phyloP scores from a whole-genome alignment of 2,888 invertebrate species.

The Ormyrus thymus region DNA sequence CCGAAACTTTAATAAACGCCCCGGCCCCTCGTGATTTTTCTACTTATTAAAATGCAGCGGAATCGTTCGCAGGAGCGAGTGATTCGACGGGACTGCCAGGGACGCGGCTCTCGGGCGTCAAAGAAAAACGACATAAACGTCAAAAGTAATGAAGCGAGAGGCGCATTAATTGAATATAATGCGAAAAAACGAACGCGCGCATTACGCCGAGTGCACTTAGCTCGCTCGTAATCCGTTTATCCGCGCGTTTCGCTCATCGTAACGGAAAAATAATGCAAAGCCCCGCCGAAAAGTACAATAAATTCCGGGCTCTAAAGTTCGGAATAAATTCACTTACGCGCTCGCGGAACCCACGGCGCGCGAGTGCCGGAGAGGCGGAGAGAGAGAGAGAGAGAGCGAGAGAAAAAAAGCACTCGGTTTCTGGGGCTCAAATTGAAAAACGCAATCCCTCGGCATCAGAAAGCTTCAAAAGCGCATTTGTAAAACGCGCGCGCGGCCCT shows the following conservation, averaged over 20 bases:
- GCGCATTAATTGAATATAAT: too few relatives aligned
- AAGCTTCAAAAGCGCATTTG: conserved; percentile 40
- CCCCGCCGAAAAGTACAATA: too few relatives aligned
- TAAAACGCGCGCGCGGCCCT: not conserved
- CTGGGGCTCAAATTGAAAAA: conserved; percentile 33
- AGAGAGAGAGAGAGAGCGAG: not conserved
- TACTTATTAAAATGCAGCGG: too few relatives aligned
- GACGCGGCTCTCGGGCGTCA: not conserved
- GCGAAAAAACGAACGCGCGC: too few relatives aligned
- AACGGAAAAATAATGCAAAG: too few relatives aligned
- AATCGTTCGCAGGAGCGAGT: too few relatives aligned
- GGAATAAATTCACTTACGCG: not conserved
- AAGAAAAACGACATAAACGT: too few relatives aligned
- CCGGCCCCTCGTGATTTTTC: not conserved
- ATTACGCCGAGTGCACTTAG: too few relatives aligned
- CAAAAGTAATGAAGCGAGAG: too few relatives aligned
- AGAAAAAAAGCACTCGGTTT: not conserved
- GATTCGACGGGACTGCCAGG: not conserved
- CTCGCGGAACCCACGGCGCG: not conserved
- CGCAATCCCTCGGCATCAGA: conserved; percentile 24
- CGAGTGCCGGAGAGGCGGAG: not conserved
- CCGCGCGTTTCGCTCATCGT: too few relatives aligned
- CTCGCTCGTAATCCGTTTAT: too few relatives aligned
- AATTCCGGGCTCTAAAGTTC: too few relatives aligned
- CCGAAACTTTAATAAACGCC: conserved; percentile 32